These are phyloP conservation scores for Brachyptera risi DNA, from an alignment of 2,888 invertebrate species.

Conservation along the genomic window DNA sequence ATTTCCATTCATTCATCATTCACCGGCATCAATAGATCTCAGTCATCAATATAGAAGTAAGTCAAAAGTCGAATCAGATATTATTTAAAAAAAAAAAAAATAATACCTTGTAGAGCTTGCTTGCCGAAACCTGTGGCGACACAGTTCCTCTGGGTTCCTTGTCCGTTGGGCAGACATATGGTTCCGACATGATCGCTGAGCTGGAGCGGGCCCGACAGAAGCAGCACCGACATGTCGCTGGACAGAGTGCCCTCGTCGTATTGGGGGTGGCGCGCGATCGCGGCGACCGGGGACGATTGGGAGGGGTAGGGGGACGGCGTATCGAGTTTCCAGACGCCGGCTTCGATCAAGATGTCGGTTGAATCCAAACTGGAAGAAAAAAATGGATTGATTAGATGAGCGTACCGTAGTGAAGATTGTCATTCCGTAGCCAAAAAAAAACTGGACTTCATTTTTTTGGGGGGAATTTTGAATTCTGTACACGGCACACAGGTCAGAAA, in stretches of 20 bases:
- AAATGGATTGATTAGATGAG: not conserved
- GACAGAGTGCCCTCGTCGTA: conserved; percentile 57
- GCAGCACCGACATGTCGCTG: conserved; percentile 69
- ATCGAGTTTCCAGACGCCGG: conserved; percentile 74
- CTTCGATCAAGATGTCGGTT: conserved; percentile 67
- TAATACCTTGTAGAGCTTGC: conserved; percentile 65
- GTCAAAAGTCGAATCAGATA: no score
- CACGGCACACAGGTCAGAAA: no score
- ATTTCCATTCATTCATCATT: no score
- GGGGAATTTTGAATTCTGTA: no score
- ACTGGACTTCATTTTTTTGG: no score
- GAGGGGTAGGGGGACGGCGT: conserved; percentile 72
- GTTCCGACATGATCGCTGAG: conserved; percentile 68
- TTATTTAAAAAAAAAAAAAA: not conserved
- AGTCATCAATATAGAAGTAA: no score
- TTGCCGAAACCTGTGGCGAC: conserved; percentile 83
- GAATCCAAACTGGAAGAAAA: conserved; percentile 52
- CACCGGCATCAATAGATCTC: no score
- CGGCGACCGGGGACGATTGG: conserved; percentile 67
- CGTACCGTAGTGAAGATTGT: no score
- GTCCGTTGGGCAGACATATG: conserved; percentile 60
- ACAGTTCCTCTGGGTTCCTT: conserved; percentile 52
- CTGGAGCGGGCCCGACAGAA: conserved; percentile 55
- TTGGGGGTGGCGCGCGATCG: conserved; percentile 65
- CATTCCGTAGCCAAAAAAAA: no score